Percentiles rank a stretch among this genome's conserved stretches.
These are phyloP conservation scores for Gadus chalcogrammus DNA, from an alignment of 2,113 vertebrate species.

Conservation along the genomic window DNA sequence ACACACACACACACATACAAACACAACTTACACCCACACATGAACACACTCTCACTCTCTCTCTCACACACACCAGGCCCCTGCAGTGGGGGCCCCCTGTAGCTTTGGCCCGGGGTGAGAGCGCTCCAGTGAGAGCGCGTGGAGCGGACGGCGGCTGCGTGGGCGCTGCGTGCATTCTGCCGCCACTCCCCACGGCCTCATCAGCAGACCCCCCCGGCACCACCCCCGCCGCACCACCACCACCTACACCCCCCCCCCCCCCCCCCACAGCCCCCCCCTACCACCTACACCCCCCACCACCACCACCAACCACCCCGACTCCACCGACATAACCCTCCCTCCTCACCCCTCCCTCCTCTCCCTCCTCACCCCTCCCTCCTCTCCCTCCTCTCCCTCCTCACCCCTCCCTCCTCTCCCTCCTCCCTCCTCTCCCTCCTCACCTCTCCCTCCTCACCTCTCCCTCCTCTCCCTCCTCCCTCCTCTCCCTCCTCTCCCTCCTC, in stretches of 20 bases:
- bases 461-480: not conserved
- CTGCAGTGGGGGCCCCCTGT: not conserved
- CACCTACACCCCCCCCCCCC: not conserved
- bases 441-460: no score
- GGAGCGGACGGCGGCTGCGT: not conserved
- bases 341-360: no score
- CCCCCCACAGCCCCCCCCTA: not conserved
- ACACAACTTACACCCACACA: no score
- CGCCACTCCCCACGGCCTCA: conserved; percentile 44
- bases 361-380: no score
- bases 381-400: no score
- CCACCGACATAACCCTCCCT: conserved; percentile 9
- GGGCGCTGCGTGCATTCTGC: conserved; percentile 33
- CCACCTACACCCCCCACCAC: not conserved
- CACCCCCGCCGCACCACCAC: no score
- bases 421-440: no score
- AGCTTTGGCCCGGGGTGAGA: conserved; percentile 11
- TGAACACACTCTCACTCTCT: no score
- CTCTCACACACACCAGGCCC: not conserved
- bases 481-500: no score
- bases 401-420: no score
- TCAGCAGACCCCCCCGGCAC: conserved; percentile 4
- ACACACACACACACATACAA: no score
- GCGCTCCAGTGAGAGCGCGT: not conserved
- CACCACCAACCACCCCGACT: not conserved